Conservation (phyloP, 2,888 invertebrate species). For the Chaitophorus viminalis region DNA sequence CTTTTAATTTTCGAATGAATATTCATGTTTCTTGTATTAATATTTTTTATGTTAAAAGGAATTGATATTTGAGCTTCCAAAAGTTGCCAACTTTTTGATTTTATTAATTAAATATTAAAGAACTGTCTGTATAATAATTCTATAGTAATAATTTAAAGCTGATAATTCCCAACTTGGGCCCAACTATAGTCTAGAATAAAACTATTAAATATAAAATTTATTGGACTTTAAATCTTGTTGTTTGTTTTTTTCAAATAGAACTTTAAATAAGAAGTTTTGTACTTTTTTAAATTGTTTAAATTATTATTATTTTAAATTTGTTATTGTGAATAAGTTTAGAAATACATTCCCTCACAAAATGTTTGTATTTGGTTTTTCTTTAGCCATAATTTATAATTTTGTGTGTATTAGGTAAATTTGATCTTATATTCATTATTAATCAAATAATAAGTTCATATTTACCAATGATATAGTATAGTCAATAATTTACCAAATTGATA, state of each 20-base stretch:
- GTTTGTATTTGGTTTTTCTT: constrained; percentile 1
- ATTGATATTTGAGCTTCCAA: constrained; percentile 31
- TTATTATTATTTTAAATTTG: background rate
- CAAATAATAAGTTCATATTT: background rate
- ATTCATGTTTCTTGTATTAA: background rate
- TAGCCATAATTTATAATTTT: background rate
- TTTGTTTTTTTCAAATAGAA: background rate
- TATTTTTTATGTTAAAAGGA: background rate
- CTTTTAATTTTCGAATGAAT: background rate
- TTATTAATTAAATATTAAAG: constrained; percentile 38
- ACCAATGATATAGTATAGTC: background rate
- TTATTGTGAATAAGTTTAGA: background rate
- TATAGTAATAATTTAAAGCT: background rate
- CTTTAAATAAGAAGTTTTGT: background rate
- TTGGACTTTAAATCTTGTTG: background rate
- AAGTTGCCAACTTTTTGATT: constrained; percentile 36
- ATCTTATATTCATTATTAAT: background rate
- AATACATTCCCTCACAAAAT: constrained; percentile 31
- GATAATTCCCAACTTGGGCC: background rate
- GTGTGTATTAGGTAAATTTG: constrained; percentile 13
- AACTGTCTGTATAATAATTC: too few relatives aligned
- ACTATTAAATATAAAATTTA: background rate
- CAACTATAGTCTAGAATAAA: background rate
- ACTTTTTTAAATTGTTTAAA: background rate
- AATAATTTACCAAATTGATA: constrained; percentile 24